Evolutionary conservation across 2,113 vertebrate species (phyloP).

Genomic region (Uropsilus gracilis): DNA sequence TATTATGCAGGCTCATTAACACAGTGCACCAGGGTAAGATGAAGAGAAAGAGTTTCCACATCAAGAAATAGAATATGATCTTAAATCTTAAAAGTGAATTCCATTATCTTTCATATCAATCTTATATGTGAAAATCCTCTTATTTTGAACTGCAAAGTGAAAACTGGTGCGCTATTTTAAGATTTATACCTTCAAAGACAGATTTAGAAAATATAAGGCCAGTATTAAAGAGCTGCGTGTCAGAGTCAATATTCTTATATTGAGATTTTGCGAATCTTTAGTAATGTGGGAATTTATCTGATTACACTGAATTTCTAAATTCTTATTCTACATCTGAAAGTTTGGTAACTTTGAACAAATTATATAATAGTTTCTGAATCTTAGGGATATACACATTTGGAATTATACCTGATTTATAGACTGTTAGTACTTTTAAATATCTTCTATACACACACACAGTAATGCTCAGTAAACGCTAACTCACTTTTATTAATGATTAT

Average conservation of each 20-base stretch:
- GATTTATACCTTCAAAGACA: not conserved
- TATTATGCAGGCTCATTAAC: conserved; percentile 36
- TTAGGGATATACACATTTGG: not conserved
- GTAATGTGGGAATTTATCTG: not conserved
- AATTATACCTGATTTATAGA: not conserved
- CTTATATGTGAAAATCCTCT: not conserved
- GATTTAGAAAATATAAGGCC: not conserved
- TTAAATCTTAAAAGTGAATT: not conserved
- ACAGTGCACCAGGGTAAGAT: not conserved
- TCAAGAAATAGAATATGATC: not conserved
- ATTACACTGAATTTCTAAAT: not conserved
- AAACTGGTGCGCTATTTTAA: not conserved
- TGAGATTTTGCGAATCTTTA: not conserved
- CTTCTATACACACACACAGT: not conserved
- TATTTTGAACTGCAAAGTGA: not conserved
- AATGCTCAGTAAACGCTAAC: not conserved
- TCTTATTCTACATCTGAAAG: not conserved
- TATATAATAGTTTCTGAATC: not conserved
- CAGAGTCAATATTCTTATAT: not conserved
- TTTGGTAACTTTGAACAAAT: not conserved
- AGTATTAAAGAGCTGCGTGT: not conserved
- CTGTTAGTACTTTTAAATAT: not conserved
- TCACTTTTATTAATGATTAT: not conserved
- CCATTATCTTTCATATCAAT: not conserved
- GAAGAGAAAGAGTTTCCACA: not conserved